phyloP scores from a whole-genome alignment of 2,797 vertebrate species.

The Caiman crocodilus region DNA sequence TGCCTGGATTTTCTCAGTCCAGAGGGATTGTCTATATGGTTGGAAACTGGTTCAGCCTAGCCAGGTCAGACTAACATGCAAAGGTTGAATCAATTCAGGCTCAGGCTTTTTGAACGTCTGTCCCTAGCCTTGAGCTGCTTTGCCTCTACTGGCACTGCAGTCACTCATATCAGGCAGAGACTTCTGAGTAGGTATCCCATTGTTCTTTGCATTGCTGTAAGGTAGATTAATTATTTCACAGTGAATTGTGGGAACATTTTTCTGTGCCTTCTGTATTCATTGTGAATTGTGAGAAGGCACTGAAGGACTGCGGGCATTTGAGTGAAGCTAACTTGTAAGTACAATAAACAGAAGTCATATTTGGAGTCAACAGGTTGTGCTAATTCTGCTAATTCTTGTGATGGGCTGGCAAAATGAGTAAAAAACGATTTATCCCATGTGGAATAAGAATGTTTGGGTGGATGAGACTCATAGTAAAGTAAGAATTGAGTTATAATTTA shows the following conservation, averaged over 20 bases:
- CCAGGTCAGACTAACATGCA: too few relatives aligned
- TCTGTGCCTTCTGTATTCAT: neutral
- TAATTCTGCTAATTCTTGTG: neutral
- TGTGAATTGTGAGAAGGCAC: neutral
- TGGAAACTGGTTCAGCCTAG: too few relatives aligned
- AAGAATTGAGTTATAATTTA: neutral
- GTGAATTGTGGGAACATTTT: neutral
- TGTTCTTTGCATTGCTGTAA: neutral
- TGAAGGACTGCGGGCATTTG: neutral
- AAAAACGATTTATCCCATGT: neutral
- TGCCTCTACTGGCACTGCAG: neutral
- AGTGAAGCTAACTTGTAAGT: neutral
- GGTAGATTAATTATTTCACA: neutral
- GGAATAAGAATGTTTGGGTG: neutral
- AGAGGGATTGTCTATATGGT: too few relatives aligned
- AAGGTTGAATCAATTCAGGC: too few relatives aligned
- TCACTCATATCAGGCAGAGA: neutral
- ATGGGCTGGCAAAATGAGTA: neutral
- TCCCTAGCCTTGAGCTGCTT: too few relatives aligned
- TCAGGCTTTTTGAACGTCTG: too few relatives aligned
- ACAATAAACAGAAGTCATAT: neutral
- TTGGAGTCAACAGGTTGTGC: neutral
- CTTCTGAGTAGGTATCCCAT: neutral
- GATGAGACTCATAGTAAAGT: neutral
- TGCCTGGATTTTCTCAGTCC: too few relatives aligned